phyloP scores from a whole-genome alignment of 2,888 invertebrate genomes.

The Nudaria mundana region DNA sequence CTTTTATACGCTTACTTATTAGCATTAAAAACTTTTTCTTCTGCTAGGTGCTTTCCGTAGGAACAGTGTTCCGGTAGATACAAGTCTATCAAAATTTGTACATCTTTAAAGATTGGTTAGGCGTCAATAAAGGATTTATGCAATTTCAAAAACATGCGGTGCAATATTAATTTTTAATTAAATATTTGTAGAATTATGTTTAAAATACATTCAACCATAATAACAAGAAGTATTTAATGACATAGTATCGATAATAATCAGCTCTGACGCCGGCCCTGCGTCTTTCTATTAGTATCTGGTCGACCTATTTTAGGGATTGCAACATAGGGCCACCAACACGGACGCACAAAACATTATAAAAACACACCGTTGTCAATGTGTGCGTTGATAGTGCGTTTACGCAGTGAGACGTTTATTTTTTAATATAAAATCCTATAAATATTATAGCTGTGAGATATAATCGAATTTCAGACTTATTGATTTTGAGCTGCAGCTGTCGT shows the following conservation, averaged over 20 bases:
- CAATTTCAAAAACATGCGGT: too few relatives aligned
- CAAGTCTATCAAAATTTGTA: too few relatives aligned
- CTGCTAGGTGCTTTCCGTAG: too few relatives aligned
- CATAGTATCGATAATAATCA: slow-evolving; percentile 35
- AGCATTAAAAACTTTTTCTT: too few relatives aligned
- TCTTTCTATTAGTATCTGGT: slow-evolving; percentile 75
- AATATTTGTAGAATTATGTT: slow-evolving; percentile 16
- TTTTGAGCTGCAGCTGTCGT: too few relatives aligned
- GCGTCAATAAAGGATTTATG: too few relatives aligned
- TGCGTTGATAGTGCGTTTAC: slow-evolving; percentile 34
- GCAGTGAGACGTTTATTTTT: slow-evolving; percentile 20
- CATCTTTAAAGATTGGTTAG: too few relatives aligned
- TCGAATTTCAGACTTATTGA: too few relatives aligned
- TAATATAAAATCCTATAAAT: slow-evolving; percentile 19
- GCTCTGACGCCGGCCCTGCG: slow-evolving; percentile 51
- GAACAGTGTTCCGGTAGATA: too few relatives aligned
- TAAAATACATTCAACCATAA: slow-evolving; percentile 26
- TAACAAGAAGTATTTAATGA: too few relatives aligned
- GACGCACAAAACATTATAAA: slow-evolving; percentile 20
- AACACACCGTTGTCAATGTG: slow-evolving; percentile 13
- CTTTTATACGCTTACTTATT: too few relatives aligned
- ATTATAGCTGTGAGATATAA: slow-evolving; percentile 4
- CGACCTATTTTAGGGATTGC: slow-evolving; percentile 80
- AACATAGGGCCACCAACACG: slow-evolving; percentile 65
- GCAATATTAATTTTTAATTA: too few relatives aligned